Percentiles rank a stretch among this genome's conserved stretches.
These are phyloP conservation scores for Misgurnus mizolepis DNA, from an alignment of 2,113 vertebrate genomes.

Conservation along the genomic window DNA sequence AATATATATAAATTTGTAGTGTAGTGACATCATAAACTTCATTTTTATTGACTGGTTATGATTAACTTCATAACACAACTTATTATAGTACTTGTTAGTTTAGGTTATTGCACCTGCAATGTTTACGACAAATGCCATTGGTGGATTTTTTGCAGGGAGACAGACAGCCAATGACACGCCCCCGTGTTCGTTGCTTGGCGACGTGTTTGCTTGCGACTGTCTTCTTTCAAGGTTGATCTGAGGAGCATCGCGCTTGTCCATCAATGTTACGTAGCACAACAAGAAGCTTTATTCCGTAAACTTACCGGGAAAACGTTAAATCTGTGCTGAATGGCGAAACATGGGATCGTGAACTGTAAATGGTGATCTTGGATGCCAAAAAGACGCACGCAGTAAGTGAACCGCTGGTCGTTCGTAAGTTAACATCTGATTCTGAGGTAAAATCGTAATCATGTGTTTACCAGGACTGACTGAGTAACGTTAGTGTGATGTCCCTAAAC, in stretches of 20 bases:
- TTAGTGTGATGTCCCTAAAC: background rate
- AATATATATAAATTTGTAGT: background rate
- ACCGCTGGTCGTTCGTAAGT: background rate
- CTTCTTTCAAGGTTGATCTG: constrained; percentile 74
- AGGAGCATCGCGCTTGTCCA: background rate
- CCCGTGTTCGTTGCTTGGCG: constrained; percentile 68
- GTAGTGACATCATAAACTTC: no score
- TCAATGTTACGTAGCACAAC: background rate
- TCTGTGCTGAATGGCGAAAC: background rate
- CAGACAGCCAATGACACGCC: constrained; percentile 60
- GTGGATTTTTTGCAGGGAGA: background rate
- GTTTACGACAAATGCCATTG: background rate
- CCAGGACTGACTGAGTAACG: no score
- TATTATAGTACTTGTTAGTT: background rate
- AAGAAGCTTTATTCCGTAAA: background rate
- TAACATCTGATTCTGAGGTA: background rate
- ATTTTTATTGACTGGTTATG: background rate
- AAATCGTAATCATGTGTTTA: background rate
- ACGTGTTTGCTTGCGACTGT: constrained; percentile 70
- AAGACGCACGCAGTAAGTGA: constrained; percentile 16
- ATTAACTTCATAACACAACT: no score
- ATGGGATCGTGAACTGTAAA: background rate
- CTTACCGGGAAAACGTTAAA: background rate
- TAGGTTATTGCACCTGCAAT: background rate
- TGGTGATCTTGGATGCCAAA: background rate